Percentiles rank a stretch among this genome's conserved stretches.
phyloP scores from a whole-genome alignment of 2,888 invertebrate species.

The Philaethria dido region DNA sequence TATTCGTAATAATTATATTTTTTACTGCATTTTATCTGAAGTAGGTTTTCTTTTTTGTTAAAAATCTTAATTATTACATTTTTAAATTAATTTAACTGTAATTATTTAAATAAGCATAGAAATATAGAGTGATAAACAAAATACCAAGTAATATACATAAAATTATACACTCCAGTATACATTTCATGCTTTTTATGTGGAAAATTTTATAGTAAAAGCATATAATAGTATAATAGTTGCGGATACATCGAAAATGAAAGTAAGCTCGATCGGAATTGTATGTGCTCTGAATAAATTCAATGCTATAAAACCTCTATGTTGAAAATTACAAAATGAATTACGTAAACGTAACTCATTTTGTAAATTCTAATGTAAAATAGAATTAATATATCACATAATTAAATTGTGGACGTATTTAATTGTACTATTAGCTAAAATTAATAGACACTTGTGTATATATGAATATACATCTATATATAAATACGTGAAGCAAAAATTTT shows the following conservation, averaged over 20 bases:
- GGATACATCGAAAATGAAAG: slow-evolving; percentile 56
- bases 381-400: slow-evolving; percentile 6
- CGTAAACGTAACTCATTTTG: too few relatives aligned
- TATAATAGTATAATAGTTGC: slow-evolving; percentile 22
- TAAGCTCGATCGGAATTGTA: slow-evolving; percentile 44
- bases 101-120: too few relatives aligned
- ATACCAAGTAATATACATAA: neutral
- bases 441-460: neutral
- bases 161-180: neutral
- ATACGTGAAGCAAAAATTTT: too few relatives aligned
- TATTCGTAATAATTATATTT: too few relatives aligned
- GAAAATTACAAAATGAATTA: slow-evolving; percentile 5
- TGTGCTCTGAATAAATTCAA: slow-evolving; percentile 38
- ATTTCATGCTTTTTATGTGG: neutral
- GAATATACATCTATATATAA: neutral
- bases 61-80: too few relatives aligned
- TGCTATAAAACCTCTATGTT: slow-evolving; percentile 19
- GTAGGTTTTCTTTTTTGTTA: too few relatives aligned
- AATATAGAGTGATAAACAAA: neutral
- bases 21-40: too few relatives aligned
- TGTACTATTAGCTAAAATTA: neutral
- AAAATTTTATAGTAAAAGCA: slow-evolving; percentile 7
- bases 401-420: neutral
- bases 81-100: too few relatives aligned
- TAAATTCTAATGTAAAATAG: neutral